These are phyloP conservation scores for Globodera rostochiensis DNA, from an alignment of 1,140 invertebrate species.

Conservation along the genomic window DNA sequence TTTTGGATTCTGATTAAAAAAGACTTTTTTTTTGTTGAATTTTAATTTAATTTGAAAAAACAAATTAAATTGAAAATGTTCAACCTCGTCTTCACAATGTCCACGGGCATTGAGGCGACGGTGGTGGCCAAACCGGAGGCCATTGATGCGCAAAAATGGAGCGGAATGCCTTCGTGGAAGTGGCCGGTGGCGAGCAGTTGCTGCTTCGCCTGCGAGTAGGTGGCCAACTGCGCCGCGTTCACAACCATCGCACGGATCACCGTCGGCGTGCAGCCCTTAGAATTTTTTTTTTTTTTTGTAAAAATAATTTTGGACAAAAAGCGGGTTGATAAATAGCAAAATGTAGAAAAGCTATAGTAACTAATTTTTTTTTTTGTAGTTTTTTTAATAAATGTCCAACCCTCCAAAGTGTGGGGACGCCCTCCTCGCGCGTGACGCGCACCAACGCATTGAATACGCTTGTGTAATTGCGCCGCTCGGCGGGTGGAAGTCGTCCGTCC, in stretches of 20 bases:
- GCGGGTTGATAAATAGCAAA: too few relatives aligned
- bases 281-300: not conserved
- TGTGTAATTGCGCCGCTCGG: constrained; percentile 86
- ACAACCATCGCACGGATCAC: constrained; percentile 81
- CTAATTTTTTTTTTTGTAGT: too few relatives aligned
- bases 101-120: constrained; percentile 93
- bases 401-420: constrained; percentile 83
- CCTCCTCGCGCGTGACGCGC: constrained; percentile 87
- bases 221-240: constrained; percentile 92
- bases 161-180: constrained; percentile 82
- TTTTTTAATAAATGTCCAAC: constrained; percentile 68
- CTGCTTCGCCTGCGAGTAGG: constrained; percentile 90
- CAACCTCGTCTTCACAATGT: constrained; percentile 96
- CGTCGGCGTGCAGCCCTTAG: constrained; percentile 23
- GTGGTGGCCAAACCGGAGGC: constrained; percentile 89
- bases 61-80: not conserved
- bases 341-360: too few relatives aligned
- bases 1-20: constrained; percentile 81
- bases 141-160: constrained; percentile 94
- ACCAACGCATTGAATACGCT: constrained; percentile 87
- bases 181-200: constrained; percentile 71
- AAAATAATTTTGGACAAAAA: too few relatives aligned
- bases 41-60: not conserved
- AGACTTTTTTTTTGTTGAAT: too few relatives aligned
- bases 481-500: constrained; percentile 84